Base-by-base conservation (phyloP, 2,113 vertebrate genomes). In the Heterochromis multidens region DNA sequence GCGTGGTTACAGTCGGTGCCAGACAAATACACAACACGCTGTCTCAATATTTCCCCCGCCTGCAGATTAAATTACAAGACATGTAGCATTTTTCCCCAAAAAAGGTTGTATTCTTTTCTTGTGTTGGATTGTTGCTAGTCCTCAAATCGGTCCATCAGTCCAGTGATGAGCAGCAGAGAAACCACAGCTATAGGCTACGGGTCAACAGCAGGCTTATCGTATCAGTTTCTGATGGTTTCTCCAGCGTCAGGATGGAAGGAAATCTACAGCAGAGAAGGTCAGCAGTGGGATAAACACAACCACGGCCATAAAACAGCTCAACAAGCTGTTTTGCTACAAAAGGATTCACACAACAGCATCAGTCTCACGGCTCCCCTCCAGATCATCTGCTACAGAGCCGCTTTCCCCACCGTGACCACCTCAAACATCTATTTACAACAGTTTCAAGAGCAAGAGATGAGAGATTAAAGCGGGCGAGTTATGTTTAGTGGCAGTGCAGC, bases 341-440 rank as follows among this genome's bases (percentile, higher is more conserved):
- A 27, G 81, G n/a, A 70, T 79, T 82, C 79, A 90, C 59, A 63
- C 27, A 11, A 25, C 61, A 17, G 78, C 17, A 6, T 46, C 80
- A 65, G 83, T 76, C 46, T 80, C 12, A 63, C 84, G 1, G 52
- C 80, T 43, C 77, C 49, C 49, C 58, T 79, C 70, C 52, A 23
- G 58, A 40, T 80, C 8, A 25, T 21, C 83, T 87, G 85, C 88
- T 76, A 82, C 86, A 13, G 79, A 88, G 76, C 76, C 58, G 23
- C 83, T 80, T 37, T 58, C 17, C 65, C 78, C 37, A 40, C 31
- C 2, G 43, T 9, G 57, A 72, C 77, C 19, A 40, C 63, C 13
- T 67, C 67, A 29, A 76, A 70, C 81, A 10, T 79, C 54, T 94
- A 93, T 93, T 91, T 95, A 94, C 93, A 95, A 49, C 80, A 16